Evolutionary conservation across 2,888 invertebrate genomes (phyloP), one percentile per base, ranked within the genome.

Genomic region (Hemaris fuciformis): DNA sequence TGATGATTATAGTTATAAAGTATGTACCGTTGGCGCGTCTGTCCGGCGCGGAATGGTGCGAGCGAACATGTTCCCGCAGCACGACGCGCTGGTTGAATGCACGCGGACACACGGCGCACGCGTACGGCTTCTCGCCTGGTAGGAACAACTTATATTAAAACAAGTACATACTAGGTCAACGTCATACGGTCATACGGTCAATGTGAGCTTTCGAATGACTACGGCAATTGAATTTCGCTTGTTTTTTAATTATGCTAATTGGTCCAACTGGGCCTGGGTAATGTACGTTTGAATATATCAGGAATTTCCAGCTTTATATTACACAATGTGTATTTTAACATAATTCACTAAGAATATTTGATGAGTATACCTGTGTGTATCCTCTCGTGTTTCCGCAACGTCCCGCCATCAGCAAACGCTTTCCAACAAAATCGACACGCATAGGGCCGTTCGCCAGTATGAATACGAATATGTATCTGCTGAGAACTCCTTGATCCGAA

Each of bases 21-120:
- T 10, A 46, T 42, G 66, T 68, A 90, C 91, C 91, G 68, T 86
- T 87, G 34, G 85, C 95, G 66, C 95, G 94, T 0, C 95, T 93
- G 87, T 97, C 97, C 10, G 96, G 94, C 7, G 96, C 96, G 0
- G 97, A 97, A 88, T 97, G 97, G 85, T 97, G 97, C 10, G 96
- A 96, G 61, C 97, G 94, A 56, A 97, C 97, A 77, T 97, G 97
- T 75, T 97, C 97, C 1, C 97, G 93, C 34, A 97, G 87, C 27
- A 97, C 97, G 0, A 97, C 97, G 71, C 97, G 94, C 83, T 97
- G 97, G 90, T 97, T 97, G 85, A 97, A 97, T 27, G 97, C 97
- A 64, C 97, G 94, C 18, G 97, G 96, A 73, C 97, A 97, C 48
- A 97, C 97, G 0, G 97, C 96, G 79, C 97, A 97, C 7, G 96